phyloP scores from a whole-genome alignment of 2,888 invertebrate genomes.

The Stramonita haemastoma region DNA sequence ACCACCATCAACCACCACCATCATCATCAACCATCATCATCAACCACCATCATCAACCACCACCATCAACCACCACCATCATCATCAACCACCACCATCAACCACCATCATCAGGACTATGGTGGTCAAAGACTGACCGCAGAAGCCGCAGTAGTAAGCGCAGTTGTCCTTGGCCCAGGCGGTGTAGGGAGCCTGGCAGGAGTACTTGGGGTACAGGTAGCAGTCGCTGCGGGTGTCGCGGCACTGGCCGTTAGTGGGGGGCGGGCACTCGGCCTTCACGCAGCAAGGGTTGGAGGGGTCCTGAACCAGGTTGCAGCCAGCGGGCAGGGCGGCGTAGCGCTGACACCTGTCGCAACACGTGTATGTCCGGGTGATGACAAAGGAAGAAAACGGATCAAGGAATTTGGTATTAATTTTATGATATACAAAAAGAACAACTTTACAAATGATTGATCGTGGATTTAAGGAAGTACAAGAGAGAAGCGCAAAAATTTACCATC shows the following conservation, averaged over 20 bases:
- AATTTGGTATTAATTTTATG: no score
- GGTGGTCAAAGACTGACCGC: conserved; percentile 38
- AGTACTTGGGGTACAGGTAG: conserved; percentile 47
- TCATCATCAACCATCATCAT: no score
- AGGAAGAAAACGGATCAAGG: no score
- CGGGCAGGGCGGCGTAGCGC: conserved; percentile 59
- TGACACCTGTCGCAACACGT: conserved; percentile 54
- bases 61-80: no score
- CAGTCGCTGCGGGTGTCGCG: conserved; percentile 47
- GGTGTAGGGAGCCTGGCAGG: conserved; percentile 45
- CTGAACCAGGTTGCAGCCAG: conserved; percentile 55
- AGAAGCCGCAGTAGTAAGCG: conserved; percentile 49
- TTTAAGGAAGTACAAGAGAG: no score
- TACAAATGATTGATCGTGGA: no score
- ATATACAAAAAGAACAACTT: no score
- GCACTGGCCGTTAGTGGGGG: conserved; percentile 47
- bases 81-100: no score
- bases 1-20: no score
- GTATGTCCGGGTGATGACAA: background rate
- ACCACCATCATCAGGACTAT: background rate
- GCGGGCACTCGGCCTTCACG: conserved; percentile 60
- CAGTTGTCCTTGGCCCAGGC: conserved; percentile 52
- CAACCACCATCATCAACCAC: no score
- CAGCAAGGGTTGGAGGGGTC: conserved; percentile 63
- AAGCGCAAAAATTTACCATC: no score